These are phyloP conservation scores for Archaeoteleia sp. DNA, from an alignment of 2,888 invertebrate species.

Conservation along the genomic window DNA sequence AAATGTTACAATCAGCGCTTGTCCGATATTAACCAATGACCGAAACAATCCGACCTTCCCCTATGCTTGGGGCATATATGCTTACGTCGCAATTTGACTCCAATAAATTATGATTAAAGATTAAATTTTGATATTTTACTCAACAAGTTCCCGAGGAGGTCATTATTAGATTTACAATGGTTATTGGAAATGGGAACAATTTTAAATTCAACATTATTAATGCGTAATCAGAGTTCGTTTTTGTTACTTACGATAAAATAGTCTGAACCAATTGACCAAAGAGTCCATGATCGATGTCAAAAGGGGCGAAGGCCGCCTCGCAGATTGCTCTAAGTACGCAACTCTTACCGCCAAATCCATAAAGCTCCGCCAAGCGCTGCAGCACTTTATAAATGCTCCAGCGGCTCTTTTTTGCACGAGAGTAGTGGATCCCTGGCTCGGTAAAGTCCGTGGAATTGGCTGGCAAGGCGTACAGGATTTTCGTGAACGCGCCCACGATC, in stretches of 20 bases:
- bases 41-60: too few species aligned
- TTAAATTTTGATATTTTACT: too few species aligned
- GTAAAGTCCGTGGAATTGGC: constrained; percentile 72
- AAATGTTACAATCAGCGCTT: too few species aligned
- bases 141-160: too few species aligned
- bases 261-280: constrained; percentile 85
- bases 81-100: neutral
- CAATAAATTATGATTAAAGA: neutral
- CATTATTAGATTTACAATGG: too few species aligned
- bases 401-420: constrained; percentile 62
- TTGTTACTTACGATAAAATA: constrained; percentile 78
- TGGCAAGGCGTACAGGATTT: constrained; percentile 72
- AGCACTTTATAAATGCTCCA: constrained; percentile 83
- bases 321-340: constrained; percentile 87
- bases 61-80: too few species aligned
- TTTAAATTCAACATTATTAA: too few species aligned
- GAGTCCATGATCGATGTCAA: constrained; percentile 82
- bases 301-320: constrained; percentile 83
- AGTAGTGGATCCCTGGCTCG: constrained; percentile 64
- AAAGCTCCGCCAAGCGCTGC: constrained; percentile 77
- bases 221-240: constrained; percentile 10
- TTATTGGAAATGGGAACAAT: too few species aligned
- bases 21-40: too few species aligned
- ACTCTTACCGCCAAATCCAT: constrained; percentile 75
- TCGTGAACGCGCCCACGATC: constrained; percentile 73